phyloP scores from a whole-genome alignment of 2,113 vertebrate species.

The Mesitornis unicolor region DNA sequence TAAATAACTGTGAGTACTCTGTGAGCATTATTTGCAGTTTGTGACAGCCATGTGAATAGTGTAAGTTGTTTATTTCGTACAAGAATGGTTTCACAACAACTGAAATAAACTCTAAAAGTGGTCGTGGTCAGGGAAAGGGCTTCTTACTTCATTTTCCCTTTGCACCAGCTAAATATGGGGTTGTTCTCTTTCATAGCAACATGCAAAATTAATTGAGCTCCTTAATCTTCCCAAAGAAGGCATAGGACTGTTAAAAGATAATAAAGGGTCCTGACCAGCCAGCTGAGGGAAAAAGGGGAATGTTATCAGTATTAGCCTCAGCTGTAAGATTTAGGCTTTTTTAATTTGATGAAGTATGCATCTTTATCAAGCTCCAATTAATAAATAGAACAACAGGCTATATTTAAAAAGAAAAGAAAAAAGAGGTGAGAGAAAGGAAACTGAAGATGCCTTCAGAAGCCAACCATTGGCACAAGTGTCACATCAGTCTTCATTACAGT shows the following conservation, averaged over 20 bases:
- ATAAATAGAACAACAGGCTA: background rate
- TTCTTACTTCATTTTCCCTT: background rate
- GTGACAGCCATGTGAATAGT: background rate
- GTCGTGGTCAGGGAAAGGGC: background rate
- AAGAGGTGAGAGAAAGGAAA: background rate
- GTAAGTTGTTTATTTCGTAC: background rate
- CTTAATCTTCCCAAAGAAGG: background rate
- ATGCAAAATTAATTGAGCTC: background rate
- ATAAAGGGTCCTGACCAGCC: background rate
- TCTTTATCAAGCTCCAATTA: background rate
- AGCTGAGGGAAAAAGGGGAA: background rate
- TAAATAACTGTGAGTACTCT: background rate
- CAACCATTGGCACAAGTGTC: background rate
- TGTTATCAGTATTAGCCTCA: background rate
- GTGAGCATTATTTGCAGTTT: background rate
- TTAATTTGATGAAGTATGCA: background rate
- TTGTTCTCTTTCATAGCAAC: background rate
- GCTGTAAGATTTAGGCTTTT: background rate
- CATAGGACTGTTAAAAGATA: background rate
- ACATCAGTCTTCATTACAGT: constrained; percentile 37
- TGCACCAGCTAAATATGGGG: background rate
- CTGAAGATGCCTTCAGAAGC: background rate
- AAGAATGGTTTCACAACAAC: background rate
- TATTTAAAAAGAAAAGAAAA: background rate
- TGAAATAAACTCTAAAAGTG: background rate